Base-by-base conservation (phyloP, 2,113 vertebrate genomes). In the Pongo abelii region DNA sequence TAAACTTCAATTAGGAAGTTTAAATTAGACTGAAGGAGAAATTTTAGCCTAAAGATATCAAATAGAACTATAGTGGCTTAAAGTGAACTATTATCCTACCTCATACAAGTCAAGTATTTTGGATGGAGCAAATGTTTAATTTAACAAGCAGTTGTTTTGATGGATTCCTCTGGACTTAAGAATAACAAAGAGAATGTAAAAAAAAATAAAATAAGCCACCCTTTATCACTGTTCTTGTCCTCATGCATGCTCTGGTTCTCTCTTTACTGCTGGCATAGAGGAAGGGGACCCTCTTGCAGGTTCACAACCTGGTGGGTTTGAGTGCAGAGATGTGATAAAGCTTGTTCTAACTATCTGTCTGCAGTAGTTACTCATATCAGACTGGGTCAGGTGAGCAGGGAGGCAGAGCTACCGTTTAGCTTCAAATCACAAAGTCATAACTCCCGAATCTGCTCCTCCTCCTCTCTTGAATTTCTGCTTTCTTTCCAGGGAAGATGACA, bases 101-200 rank as follows among this genome's bases (percentile, higher is more conserved):
- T 84, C 38, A 35, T 7, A 86, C 64, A 40, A 40, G 91, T 92
- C 64, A 75, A 27, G 92, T 96, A 64, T 77, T 94, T 80, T 59
- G 75, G 43, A 92, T 52, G 30, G 93, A 78, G 32, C 84, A 88
- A 83, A 94, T 70, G 70, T 87, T 89, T 69, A 38, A 70, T 89
- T 92, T 84, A 88, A 87, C 18, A 57, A 69, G 27, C 40, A 84
- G 4, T 86, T 93, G 30, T 94, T 50, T 78, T 85, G 48, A 61
- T 80, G 40, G 38, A 67, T 80, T 85, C 38, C 50, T 88, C 59
- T 77, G 43, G 55, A 96, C 23, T 52, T 70, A 32, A 48, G 12
- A 8, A 35, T 27, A 40, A 40, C 17, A 69, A 74, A 46, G 50
- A 18, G 70, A 78, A 10, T 16, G 22, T 35, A 18, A 52, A n/a